A percentile compares a stretch with the other conserved stretches of the same genome.
Evolutionary conservation across 2,113 vertebrate genomes (phyloP).

Genomic region (Triplophysa siluroides): DNA sequence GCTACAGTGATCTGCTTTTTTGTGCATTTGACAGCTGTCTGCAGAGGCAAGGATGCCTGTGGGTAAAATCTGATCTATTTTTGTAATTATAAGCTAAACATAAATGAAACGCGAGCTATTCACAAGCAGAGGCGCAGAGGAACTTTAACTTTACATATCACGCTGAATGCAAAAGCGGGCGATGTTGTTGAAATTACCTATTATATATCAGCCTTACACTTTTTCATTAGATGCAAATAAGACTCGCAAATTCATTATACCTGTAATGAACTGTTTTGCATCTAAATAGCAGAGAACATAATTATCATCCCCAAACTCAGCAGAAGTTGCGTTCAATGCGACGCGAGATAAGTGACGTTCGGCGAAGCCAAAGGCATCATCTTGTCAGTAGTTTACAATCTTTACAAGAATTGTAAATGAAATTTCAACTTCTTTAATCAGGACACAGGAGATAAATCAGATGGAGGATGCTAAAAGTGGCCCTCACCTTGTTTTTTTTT

Average conservation of each 20-base stretch:
- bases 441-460: conserved; percentile 2
- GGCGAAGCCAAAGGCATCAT: background rate
- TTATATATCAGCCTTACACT: conserved; percentile 36
- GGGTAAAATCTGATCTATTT: conserved; percentile 16
- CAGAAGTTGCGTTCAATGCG: conserved; percentile 23
- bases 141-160: conserved; percentile 23
- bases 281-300: conserved; percentile 50
- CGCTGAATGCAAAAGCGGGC: conserved; percentile 10
- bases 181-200: conserved; percentile 38
- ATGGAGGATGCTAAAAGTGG: conserved; percentile 26
- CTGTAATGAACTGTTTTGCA: conserved; percentile 58
- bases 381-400: background rate
- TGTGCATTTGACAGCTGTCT: conserved; percentile 19
- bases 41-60: background rate
- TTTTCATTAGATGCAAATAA: conserved; percentile 50
- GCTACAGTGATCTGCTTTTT: background rate
- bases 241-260: conserved; percentile 52
- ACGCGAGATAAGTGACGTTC: conserved; percentile 3
- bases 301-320: conserved; percentile 40
- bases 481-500: conserved; percentile 18
- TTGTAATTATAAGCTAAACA: conserved; percentile 37
- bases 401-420: background rate
- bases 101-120: conserved; percentile 27
- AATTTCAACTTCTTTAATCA: conserved; percentile 20
- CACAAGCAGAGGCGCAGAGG: conserved; percentile 5